Percentiles rank a stretch among this genome's conserved stretches.
Evolutionary conservation across 2,888 invertebrate genomes (phyloP).

Genomic region (Lasioglossum leucozonium): DNA sequence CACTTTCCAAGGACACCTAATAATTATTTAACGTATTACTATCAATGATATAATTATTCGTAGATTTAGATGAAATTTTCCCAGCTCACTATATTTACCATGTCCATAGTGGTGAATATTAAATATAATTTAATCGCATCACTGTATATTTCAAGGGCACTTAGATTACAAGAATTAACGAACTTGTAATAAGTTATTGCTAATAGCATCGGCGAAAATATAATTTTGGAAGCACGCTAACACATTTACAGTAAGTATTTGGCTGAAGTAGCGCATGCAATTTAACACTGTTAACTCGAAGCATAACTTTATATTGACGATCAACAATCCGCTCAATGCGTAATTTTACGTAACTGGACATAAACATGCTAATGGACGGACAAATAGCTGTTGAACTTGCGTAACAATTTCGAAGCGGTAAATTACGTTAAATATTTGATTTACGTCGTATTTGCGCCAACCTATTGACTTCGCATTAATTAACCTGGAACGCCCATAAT

Average conservation of each 20-base stretch:
- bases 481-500: too few species aligned
- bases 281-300: neutral
- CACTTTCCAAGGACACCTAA: too few species aligned
- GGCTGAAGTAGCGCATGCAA: neutral
- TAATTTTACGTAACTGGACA: neutral
- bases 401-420: neutral
- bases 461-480: too few species aligned
- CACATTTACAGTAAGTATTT: neutral
- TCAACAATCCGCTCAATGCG: neutral
- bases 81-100: too few species aligned
- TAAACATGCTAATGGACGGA: neutral
- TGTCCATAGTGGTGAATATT: neutral
- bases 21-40: too few species aligned
- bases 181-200: too few species aligned
- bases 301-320: neutral
- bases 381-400: too few species aligned
- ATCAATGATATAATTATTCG: too few species aligned
- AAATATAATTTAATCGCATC: too few species aligned
- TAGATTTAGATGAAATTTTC: too few species aligned
- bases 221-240: neutral
- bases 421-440: neutral
- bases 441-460: neutral
- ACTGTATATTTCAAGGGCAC: too few species aligned
- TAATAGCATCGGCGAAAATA: neutral
- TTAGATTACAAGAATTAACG: too few species aligned